Evolutionary conservation across 2,797 vertebrate genomes (phyloP).

Genomic region (Crocodylus rhombifer): DNA sequence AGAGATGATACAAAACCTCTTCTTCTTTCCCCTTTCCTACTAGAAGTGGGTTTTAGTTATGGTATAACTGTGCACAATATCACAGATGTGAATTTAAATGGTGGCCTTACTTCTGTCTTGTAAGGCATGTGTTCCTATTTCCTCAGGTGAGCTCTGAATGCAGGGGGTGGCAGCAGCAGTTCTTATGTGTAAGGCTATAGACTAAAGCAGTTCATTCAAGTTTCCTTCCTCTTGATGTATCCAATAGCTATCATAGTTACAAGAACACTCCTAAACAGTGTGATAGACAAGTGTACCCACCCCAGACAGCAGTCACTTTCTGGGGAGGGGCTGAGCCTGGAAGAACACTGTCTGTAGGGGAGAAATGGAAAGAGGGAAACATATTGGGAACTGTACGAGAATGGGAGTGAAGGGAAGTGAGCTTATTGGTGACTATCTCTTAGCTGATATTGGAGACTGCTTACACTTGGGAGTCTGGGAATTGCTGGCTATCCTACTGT

Average conservation of each 20-base stretch:
- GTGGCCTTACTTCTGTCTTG: not conserved
- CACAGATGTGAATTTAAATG: rapidly evolving
- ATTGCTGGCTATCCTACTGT: not conserved
- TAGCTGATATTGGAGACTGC: too few relatives aligned
- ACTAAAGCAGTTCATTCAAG: not conserved
- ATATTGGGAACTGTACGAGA: not conserved
- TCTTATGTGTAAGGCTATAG: not conserved
- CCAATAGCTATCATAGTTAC: not conserved
- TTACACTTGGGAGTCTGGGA: not conserved
- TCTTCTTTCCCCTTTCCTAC: not conserved
- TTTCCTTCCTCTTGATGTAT: not conserved
- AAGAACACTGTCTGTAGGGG: not conserved
- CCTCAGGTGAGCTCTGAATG: not conserved
- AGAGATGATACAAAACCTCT: not conserved
- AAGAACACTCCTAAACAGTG: not conserved
- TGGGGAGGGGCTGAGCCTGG: not conserved
- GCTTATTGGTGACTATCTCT: not conserved
- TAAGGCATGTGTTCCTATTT: not conserved
- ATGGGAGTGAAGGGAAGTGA: not conserved
- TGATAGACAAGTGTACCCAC: not conserved
- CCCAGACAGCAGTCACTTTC: not conserved
- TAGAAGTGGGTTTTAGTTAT: not conserved
- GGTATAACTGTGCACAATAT: not conserved
- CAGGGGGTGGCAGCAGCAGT: not conserved
- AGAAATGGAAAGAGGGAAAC: not conserved